Conservation (phyloP, 2,113 vertebrate species). For the Neolamprologus devosi region DNA sequence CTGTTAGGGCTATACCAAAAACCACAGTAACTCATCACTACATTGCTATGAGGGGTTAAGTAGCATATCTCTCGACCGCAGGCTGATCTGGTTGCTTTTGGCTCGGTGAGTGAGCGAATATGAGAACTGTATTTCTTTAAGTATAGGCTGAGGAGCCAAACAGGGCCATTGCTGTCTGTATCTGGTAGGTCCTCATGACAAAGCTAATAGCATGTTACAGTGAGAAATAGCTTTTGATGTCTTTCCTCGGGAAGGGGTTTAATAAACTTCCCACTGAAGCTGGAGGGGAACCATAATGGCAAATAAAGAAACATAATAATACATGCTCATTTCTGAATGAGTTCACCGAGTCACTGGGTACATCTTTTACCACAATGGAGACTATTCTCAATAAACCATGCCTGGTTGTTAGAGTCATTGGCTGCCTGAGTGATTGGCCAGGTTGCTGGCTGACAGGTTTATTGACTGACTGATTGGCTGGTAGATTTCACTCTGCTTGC, state of each 20-base stretch:
- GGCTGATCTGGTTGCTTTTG: constrained; percentile 30
- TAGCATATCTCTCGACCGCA: constrained; percentile 30
- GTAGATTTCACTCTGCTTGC: not conserved
- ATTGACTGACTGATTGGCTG: not conserved
- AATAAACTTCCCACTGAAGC: constrained; percentile 3
- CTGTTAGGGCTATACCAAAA: not conserved
- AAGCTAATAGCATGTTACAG: constrained; percentile 40
- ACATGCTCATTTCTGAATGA: not conserved
- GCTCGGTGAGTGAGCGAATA: not conserved
- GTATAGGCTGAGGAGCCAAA: constrained; percentile 33
- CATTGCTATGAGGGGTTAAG: constrained; percentile 22
- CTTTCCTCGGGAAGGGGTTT: constrained; percentile 3
- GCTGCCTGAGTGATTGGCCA: not conserved
- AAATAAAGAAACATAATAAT: constrained; percentile 16
- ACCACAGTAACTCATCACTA: constrained; percentile 3
- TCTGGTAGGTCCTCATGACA: constrained; percentile 22
- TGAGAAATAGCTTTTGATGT: constrained; percentile 33
- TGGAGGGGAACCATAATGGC: not conserved
- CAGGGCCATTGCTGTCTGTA: not conserved
- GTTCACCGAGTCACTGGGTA: constrained; percentile 15
- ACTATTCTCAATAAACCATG: not conserved
- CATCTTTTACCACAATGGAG: constrained; percentile 6
- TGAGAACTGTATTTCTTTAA: constrained; percentile 37
- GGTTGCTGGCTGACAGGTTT: not conserved
- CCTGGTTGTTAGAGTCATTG: not conserved